A percentile compares a stretch with the other conserved stretches of the same genome.
These are phyloP conservation scores for Cardiocondyla obscurior DNA, from an alignment of 1,140 invertebrate species.

Conservation along the genomic window DNA sequence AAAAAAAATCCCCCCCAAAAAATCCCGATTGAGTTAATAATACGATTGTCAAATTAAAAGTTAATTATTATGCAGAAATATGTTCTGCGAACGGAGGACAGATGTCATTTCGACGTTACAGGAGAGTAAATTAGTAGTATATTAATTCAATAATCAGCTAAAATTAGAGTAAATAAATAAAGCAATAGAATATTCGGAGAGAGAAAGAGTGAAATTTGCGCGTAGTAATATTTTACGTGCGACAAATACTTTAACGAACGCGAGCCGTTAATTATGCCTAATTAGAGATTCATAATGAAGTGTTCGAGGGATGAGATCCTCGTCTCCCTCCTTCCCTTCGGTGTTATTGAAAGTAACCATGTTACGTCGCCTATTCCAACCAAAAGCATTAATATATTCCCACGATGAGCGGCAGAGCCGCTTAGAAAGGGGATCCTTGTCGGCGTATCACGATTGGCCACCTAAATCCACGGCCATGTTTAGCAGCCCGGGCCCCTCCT, in stretches of 20 bases:
- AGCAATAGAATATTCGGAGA: background rate
- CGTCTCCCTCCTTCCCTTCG: background rate
- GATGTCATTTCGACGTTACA: background rate
- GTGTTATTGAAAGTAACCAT: conserved; percentile 62
- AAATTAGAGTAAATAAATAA: conserved; percentile 16
- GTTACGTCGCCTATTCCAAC: conserved; percentile 60
- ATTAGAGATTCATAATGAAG: conserved; percentile 31
- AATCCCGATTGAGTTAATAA: background rate
- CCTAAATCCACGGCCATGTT: conserved; percentile 83
- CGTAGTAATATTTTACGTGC: background rate
- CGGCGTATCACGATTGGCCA: conserved; percentile 75
- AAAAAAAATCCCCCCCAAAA: no score
- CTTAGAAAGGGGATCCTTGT: conserved; percentile 74
- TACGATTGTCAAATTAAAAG: conserved; percentile 3
- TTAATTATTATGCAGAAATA: background rate
- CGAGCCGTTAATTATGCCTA: conserved; percentile 29
- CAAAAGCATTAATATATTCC: conserved; percentile 69
- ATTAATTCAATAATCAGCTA: background rate
- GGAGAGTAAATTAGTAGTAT: background rate
- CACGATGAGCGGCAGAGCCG: conserved; percentile 53
- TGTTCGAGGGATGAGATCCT: conserved; percentile 4
- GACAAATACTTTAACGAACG: background rate
- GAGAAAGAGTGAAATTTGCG: background rate
- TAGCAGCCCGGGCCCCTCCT: conserved; percentile 82
- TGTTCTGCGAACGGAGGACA: no score